Evolutionary conservation across 2,113 vertebrate genomes (phyloP), one percentile per base, ranked within the genome.

Genomic region (Gasterosteus nipponicus): DNA sequence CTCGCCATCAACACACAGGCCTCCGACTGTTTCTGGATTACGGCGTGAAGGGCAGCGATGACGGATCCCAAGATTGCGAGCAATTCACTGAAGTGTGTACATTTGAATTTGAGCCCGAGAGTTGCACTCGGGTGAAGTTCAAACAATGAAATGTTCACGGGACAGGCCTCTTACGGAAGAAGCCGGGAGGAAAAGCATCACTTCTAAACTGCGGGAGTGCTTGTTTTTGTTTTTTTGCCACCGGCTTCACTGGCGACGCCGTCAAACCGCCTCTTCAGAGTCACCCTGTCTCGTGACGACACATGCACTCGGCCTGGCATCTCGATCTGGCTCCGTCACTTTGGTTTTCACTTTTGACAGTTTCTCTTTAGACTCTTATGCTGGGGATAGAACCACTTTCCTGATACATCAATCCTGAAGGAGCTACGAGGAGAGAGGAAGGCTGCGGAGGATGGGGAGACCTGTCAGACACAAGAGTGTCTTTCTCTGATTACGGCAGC

Each of bases 401-500:
- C 64, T 73, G 75, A 88, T 91, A 78, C 67, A 76, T 76, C 83
- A 79, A 49, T 75, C 81, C 71, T 29, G 0, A 2, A 72, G 51
- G 73, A 77, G 73, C 76, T 35, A 8, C 78, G 31, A 67, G 11
- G 11, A 49, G 51, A 61, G 53, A 15, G 46, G 69, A 62, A 31
- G 53, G 53, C 19, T 29, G 59, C 22, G 51, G 59, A 22, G 31
- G 76, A 71, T 14, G 54, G 56, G 69, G 71, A 10, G 73, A 83
- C 59, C 70, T 70, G 81, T 77, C 69, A 71, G 77, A 85, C 75
- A 57, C 64, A 42, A 64, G 66, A 75, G 77, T 60, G 70, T 80
- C 84, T 74, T 42, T 71, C 33, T 31, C 71, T 87, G 85, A 93
- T 93, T 93, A 91, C 91, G 92, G 93, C 89, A 89, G 88, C 88